Evolutionary conservation across 30 jellyfish, hydroid and myxozoan species (phyloP).

Genomic region (Phacellophora camtschatica): DNA sequence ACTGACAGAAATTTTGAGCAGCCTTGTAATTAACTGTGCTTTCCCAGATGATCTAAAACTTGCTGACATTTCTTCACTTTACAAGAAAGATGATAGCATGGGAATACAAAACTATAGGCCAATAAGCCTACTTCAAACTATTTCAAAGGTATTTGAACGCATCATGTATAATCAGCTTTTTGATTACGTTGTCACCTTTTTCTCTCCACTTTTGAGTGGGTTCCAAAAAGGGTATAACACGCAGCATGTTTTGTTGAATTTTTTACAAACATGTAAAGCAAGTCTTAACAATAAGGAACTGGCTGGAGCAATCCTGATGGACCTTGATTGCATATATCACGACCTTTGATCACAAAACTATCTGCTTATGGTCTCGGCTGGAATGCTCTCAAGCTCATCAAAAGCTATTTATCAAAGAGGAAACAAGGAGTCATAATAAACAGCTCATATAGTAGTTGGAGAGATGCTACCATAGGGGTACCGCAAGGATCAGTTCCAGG

Average conservation of each 20-base stretch:
- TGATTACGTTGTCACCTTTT: neutral
- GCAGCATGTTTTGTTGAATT: neutral
- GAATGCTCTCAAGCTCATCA: neutral
- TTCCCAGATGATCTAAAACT: no score
- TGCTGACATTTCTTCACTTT: no score
- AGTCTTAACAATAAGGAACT: neutral
- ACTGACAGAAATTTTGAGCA: no score
- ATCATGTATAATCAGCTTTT: neutral
- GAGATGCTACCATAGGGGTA: constrained; percentile 21
- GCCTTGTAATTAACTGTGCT: no score
- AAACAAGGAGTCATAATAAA: constrained; percentile 35
- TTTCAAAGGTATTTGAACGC: constrained; percentile 4
- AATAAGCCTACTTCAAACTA: neutral
- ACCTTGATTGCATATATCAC: neutral
- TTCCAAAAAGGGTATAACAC: neutral
- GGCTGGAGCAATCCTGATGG: constrained; percentile 10
- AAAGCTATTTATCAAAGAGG: constrained; percentile 38
- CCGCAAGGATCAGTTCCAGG: constrained; percentile 60
- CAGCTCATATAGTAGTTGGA: constrained; percentile 32
- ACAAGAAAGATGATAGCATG: no score
- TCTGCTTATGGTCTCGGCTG: constrained; percentile 34
- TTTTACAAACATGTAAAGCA: neutral
- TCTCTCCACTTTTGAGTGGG: constrained; percentile 10
- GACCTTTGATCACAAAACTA: neutral
- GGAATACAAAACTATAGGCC: no score